Percentiles rank a stretch among this genome's conserved stretches.
Conservation (phyloP, 2,113 vertebrate species). For the Myxocyprinus asiaticus region DNA sequence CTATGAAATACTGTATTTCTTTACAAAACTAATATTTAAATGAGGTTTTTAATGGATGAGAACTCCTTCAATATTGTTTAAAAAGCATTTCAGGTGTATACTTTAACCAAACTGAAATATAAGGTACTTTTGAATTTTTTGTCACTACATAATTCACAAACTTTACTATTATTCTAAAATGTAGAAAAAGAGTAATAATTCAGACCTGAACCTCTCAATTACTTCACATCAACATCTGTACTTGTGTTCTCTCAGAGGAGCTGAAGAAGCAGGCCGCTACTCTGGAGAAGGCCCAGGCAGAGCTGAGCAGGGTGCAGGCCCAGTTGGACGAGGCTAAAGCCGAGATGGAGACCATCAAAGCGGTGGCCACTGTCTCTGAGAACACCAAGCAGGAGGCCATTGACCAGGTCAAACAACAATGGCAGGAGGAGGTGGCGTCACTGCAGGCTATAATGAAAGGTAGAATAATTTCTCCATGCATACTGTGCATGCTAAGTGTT, state of each 20-base stretch:
- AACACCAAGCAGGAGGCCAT: constrained; percentile 98
- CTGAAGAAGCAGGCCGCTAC: constrained; percentile 85
- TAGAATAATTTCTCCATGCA: constrained; percentile 63
- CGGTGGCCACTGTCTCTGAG: constrained; percentile 92
- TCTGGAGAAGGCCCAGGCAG: constrained; percentile 83
- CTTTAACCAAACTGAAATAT: no score
- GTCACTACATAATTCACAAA: no score
- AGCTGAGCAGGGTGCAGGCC: constrained; percentile 80
- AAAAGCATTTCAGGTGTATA: no score
- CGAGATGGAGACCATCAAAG: constrained; percentile 96
- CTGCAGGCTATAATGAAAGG: constrained; percentile 99
- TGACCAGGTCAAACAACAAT: constrained; percentile 93
- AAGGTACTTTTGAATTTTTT: no score
- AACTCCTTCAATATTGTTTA: no score
- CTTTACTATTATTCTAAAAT: no score
- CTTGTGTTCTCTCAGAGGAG: constrained; percentile 77
- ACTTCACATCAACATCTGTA: no score
- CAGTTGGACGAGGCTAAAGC: constrained; percentile 84
- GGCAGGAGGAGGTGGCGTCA: constrained; percentile 96
- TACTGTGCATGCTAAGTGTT: background rate
- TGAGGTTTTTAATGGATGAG: no score
- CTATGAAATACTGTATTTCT: no score
- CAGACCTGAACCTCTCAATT: no score
- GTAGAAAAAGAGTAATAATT: no score
- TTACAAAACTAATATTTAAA: no score